These are phyloP conservation scores for Anthopleura xanthogrammica DNA, from an alignment of 92 coral and sea anemone species.

Conservation along the genomic window DNA sequence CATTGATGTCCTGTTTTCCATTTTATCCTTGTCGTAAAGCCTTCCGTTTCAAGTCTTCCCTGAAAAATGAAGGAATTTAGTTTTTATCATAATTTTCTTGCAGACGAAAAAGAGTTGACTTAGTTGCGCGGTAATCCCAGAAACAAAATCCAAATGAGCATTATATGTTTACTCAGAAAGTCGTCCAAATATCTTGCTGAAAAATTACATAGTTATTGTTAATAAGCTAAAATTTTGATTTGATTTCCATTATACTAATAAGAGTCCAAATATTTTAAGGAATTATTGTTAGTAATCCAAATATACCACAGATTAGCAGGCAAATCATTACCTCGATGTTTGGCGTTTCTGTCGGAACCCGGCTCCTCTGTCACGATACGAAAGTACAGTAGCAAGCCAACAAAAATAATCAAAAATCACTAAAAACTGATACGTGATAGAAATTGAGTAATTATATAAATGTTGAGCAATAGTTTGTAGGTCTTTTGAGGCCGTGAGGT, in stretches of 20 bases:
- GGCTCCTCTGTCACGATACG: background rate
- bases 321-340: background rate
- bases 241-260: too few species aligned
- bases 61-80: background rate
- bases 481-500: background rate
- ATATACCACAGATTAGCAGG: background rate
- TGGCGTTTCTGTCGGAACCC: background rate
- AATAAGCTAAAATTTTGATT: too few species aligned
- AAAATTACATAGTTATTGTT: too few species aligned
- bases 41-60: background rate
- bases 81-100: background rate
- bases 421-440: background rate
- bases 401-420: background rate
- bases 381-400: background rate
- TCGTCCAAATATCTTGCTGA: too few species aligned
- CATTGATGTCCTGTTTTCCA: background rate
- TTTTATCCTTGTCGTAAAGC: background rate
- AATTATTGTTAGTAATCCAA: background rate
- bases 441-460: background rate
- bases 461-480: background rate
- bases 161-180: too few species aligned
- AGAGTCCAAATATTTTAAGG: background rate
- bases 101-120: background rate
- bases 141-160: too few species aligned
- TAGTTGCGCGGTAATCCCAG: background rate